Evolutionary conservation across 2,888 invertebrate genomes (phyloP).

Genomic region (Tetramorium bicarinatum): DNA sequence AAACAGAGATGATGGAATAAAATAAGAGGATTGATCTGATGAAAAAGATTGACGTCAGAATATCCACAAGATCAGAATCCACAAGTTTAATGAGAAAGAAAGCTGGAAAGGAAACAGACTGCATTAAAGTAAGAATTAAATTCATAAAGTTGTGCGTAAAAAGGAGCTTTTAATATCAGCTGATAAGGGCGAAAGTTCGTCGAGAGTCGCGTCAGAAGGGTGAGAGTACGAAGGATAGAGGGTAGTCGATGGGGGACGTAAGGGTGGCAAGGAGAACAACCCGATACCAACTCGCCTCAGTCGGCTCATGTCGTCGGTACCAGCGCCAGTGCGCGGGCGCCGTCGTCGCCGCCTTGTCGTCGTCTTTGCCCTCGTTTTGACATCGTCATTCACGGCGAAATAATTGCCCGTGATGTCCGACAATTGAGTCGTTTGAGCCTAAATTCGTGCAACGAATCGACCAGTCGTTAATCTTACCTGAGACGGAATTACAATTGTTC

Average conservation of each 20-base stretch:
- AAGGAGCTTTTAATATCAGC: slow-evolving; percentile 12
- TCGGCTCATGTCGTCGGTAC: slow-evolving; percentile 63
- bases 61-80: neutral
- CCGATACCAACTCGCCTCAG: slow-evolving; percentile 56
- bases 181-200: slow-evolving; percentile 29
- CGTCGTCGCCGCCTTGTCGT: slow-evolving; percentile 31
- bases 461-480: neutral
- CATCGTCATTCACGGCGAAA: slow-evolving; percentile 41
- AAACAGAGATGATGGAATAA: neutral
- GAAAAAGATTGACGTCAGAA: slow-evolving; percentile 15
- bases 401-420: slow-evolving; percentile 26
- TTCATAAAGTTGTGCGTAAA: neutral
- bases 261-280: slow-evolving; percentile 37
- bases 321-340: slow-evolving; percentile 55
- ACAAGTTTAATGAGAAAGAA: neutral
- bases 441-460: slow-evolving; percentile 23
- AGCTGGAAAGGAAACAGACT: neutral
- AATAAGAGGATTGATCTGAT: neutral
- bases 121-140: slow-evolving; percentile 14
- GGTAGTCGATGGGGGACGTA: slow-evolving; percentile 17
- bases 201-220: neutral
- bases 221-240: neutral
- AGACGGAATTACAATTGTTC: slow-evolving; percentile 3
- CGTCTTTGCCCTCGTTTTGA: slow-evolving; percentile 43
- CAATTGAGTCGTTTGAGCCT: slow-evolving; percentile 4